Percentiles rank a stretch among this genome's conserved stretches.
Evolutionary conservation across 2,888 invertebrate species (phyloP).

Genomic region (Seira musarum): DNA sequence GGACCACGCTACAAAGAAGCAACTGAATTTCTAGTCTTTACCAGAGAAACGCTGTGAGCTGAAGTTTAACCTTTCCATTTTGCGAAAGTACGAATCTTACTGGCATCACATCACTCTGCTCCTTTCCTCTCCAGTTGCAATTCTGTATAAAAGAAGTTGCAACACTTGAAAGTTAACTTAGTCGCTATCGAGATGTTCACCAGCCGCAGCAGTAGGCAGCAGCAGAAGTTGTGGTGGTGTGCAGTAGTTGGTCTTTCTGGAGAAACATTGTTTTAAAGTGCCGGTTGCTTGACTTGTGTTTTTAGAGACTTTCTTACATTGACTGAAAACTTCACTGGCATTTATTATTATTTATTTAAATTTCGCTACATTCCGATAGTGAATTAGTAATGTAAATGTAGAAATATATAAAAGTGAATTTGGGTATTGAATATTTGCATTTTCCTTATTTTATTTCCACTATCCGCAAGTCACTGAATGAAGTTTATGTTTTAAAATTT

Average conservation of each 20-base stretch:
- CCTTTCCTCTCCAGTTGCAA: constrained; percentile 4
- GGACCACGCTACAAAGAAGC: background rate
- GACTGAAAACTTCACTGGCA: background rate
- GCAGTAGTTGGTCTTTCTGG: constrained; percentile 16
- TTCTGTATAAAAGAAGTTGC: constrained; percentile 48
- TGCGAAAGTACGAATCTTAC: background rate
- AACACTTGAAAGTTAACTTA: constrained; percentile 37
- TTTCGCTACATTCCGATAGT: too few species aligned
- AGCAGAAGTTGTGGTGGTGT: too few species aligned
- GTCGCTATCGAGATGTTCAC: constrained; percentile 38
- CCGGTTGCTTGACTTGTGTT: too few species aligned
- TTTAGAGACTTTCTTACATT: too few species aligned
- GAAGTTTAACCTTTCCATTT: background rate
- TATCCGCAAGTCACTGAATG: too few species aligned
- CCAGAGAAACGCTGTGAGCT: background rate
- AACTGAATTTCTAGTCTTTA: background rate
- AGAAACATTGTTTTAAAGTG: background rate
- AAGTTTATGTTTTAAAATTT: too few species aligned
- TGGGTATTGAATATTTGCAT: too few species aligned
- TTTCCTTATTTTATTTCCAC: too few species aligned
- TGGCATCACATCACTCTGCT: constrained; percentile 29
- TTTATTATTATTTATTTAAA: too few species aligned
- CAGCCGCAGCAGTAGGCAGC: background rate
- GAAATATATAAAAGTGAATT: too few species aligned
- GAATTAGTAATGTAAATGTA: too few species aligned